phyloP scores from a whole-genome alignment of 2,797 vertebrate species.

The Tokudaia tokunoshimensis region DNA sequence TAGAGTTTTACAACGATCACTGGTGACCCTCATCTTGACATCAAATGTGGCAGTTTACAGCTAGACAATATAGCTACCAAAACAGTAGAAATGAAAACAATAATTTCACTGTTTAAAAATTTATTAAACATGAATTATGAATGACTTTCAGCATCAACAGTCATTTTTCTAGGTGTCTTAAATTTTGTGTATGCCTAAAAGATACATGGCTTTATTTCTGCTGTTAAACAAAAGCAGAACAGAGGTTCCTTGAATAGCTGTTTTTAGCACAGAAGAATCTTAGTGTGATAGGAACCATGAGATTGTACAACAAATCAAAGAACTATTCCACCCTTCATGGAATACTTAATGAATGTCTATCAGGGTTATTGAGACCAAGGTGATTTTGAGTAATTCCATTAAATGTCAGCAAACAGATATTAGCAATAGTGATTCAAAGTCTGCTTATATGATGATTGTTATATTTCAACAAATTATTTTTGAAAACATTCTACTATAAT shows the following conservation, averaged over 20 bases:
- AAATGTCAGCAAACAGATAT: neutral
- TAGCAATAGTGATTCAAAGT: neutral
- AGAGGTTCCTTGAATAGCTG: neutral
- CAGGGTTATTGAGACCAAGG: neutral
- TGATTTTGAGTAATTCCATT: neutral
- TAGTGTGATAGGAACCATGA: neutral
- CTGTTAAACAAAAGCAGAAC: neutral
- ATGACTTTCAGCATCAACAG: neutral
- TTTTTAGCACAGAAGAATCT: neutral
- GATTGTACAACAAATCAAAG: neutral
- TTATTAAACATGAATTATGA: constrained; percentile 26
- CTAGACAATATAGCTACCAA: neutral
- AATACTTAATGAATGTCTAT: neutral
- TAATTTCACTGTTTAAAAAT: neutral
- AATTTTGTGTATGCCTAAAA: neutral
- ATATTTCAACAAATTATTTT: neutral
- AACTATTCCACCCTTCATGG: neutral
- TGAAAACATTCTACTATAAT: neutral
- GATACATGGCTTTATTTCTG: neutral
- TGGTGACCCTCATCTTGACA: constrained; percentile 22
- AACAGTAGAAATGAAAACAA: neutral
- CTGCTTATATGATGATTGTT: neutral
- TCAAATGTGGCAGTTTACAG: neutral
- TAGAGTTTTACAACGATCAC: neutral
- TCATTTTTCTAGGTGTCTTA: neutral